Base-by-base conservation (phyloP, 2,113 vertebrate species). In the Melanostigma gelatinosum region DNA sequence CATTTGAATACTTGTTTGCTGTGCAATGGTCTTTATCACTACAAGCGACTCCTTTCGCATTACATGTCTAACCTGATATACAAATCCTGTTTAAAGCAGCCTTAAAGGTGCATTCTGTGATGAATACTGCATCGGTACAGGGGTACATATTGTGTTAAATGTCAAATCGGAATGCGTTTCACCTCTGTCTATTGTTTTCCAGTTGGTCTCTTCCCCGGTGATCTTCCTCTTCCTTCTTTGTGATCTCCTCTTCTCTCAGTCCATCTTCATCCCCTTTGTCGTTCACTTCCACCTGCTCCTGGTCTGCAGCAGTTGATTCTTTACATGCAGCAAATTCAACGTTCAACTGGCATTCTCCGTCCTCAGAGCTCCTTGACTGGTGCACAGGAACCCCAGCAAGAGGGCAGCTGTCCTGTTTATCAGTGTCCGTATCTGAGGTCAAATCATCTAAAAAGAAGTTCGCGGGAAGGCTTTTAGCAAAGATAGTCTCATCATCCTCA, bases 391-490 rank as follows among this genome's bases (percentile, higher is more conserved):
- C 8, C 20, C 2, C 2, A 18, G 77, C 78, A 6, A 11, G 27
- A 22, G 4, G 1, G 24, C 9, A 3, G 10, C 13, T 6, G 11
- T 58, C 74, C 0, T 27, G 20, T 24, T 8, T 3, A 9, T 73
- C 77, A 15, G 54, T 6, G 10, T 60, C 48, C 12, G 9, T 20
- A 6, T 50, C 48, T 13, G 38, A 8, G 6, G 32, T 29, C 18
- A 86, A 7, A 3, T n/a, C 34, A 2, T 64, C 82, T 22, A 93
- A 83, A 44, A 80, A 77, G 61, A 83, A 82, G 72, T 78, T 79
- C 11, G 80, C 0, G 0, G 95, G 95, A 6, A 95, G 89, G 65
- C 95, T 95, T 81, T 91, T 86, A 16, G 75, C 24, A 12, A 95
- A 92, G 91, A 94, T 92, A 84, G 72, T 69, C 4, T 93, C 89